A percentile compares a stretch with the other conserved stretches of the same genome.
Conservation (phyloP, 2,888 invertebrate species). For the Archips xylosteana region DNA sequence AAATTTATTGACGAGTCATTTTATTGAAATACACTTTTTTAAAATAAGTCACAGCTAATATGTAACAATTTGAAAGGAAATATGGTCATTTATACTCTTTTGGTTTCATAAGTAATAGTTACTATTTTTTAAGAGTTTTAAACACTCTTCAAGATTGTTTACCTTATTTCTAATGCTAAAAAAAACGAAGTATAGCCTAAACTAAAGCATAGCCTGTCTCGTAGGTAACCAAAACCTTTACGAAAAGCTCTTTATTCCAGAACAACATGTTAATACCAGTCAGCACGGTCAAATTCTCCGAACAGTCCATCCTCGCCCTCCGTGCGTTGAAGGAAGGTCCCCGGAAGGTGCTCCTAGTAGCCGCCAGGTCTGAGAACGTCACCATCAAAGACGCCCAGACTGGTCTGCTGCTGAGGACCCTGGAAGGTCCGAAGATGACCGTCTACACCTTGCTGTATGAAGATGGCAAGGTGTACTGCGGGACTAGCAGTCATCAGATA, state of each 20-base stretch:
- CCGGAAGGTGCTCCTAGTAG: constrained; percentile 88
- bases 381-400: constrained; percentile 90
- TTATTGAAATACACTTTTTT: no score
- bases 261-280: constrained; percentile 83
- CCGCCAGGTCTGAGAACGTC: constrained; percentile 89
- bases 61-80: no score
- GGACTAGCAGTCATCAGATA: constrained; percentile 90
- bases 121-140: no score
- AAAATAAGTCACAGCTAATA: no score
- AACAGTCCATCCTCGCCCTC: constrained; percentile 88
- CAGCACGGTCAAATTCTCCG: constrained; percentile 86
- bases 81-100: no score
- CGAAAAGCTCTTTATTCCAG: constrained; percentile 63
- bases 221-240: neutral
- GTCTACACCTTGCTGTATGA: constrained; percentile 90
- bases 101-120: no score
- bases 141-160: no score
- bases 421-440: constrained; percentile 85
- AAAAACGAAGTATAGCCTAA: no score
- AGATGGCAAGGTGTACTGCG: constrained; percentile 90
- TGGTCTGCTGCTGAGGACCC: constrained; percentile 88
- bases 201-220: no score
- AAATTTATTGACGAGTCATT: no score
- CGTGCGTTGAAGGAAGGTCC: constrained; percentile 91
- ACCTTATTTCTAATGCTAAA: no score